These are phyloP conservation scores for Bucco capensis DNA, from an alignment of 2,113 vertebrate genomes.

Conservation along the genomic window DNA sequence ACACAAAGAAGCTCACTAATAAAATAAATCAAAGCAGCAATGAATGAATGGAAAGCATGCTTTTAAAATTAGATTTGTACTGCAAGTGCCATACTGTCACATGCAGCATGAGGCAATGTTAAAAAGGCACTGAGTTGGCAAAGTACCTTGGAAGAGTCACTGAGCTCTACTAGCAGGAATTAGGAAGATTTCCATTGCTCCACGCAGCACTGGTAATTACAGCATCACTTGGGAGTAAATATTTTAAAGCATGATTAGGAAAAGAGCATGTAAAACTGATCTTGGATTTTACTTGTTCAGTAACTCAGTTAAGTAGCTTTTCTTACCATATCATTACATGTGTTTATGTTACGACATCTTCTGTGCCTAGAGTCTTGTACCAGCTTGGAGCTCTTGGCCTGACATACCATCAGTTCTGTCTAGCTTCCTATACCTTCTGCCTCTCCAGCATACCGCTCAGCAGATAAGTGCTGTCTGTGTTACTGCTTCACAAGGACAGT, in stretches of 20 bases:
- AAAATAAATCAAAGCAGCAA: slow-evolving; percentile 76
- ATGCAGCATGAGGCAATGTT: background rate
- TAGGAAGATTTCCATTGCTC: background rate
- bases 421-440: background rate
- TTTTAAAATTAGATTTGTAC: slow-evolving; percentile 69
- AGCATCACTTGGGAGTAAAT: background rate
- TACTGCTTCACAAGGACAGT: background rate
- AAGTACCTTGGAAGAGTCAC: background rate
- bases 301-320: background rate
- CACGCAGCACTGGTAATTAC: background rate
- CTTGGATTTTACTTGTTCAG: background rate
- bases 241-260: background rate
- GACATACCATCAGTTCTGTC: background rate
- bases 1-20: slow-evolving; percentile 74
- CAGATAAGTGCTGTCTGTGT: background rate
- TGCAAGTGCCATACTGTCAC: background rate
- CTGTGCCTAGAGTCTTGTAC: background rate
- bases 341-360: background rate
- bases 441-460: rapidly evolving
- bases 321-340: background rate
- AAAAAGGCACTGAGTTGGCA: background rate
- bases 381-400: background rate
- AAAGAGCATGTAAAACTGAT: background rate
- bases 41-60: slow-evolving; percentile 65
- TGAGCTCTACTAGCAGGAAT: background rate